phyloP scores from a whole-genome alignment of 2,113 vertebrate genomes.

The Potamarius usumacintae region DNA sequence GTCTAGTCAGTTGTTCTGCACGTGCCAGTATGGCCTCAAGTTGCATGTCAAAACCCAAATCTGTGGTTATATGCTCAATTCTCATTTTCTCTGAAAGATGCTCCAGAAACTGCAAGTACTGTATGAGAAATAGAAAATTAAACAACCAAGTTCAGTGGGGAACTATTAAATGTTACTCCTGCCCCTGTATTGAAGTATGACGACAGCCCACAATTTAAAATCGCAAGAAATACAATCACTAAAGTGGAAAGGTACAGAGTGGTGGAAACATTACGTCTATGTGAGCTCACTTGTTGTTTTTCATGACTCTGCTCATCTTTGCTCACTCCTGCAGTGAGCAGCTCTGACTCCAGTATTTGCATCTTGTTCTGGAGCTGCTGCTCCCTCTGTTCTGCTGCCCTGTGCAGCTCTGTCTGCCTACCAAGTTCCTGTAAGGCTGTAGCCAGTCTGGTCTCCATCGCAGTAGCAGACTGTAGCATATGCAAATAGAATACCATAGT shows the following conservation, averaged over 20 bases:
- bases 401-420: constrained; percentile 71
- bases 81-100: constrained; percentile 83
- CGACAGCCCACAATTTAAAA: background rate
- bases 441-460: constrained; percentile 73
- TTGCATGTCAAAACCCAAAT: constrained; percentile 87
- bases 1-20: constrained; percentile 79
- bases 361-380: constrained; percentile 74
- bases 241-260: background rate
- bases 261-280: background rate
- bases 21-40: constrained; percentile 78
- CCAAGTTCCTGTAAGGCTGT: constrained; percentile 73
- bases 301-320: constrained; percentile 75
- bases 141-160: background rate
- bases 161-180: background rate
- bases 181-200: background rate
- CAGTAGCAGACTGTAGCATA: constrained; percentile 61
- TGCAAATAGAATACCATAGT: background rate
- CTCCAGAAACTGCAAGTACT: constrained; percentile 87
- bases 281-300: constrained; percentile 78
- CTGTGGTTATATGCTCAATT: constrained; percentile 75
- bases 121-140: constrained; percentile 29
- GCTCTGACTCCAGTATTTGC: constrained; percentile 75
- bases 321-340: constrained; percentile 72
- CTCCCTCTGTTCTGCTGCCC: constrained; percentile 75
- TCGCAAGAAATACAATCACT: background rate